Base-by-base conservation (phyloP, 2,888 invertebrate genomes). In the Chrysolina oricalcia region DNA sequence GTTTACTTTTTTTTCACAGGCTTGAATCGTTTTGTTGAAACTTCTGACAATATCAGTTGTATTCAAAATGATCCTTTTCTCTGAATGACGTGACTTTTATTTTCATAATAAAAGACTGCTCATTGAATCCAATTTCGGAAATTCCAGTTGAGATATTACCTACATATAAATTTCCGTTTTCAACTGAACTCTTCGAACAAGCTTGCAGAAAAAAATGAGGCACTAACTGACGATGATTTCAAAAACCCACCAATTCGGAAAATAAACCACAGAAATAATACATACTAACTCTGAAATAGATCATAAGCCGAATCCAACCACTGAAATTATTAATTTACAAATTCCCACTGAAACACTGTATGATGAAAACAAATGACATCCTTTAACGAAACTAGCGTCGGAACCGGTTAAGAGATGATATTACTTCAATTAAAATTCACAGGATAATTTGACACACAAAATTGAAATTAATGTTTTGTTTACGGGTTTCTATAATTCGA, bases 391-490 rank as follows among this genome's bases (percentile, higher is more conserved):
- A 63, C 56, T 50, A 73, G 64, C 70, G 78, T 78, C 78, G 68
- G 64, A 41, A 69, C 59, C 9, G 63, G 72, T 78, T 74, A 66
- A 48, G 19, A 53, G 35, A 66, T 46, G 56, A 56, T 65, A 74
- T 75, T 50, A 72, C 72, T 66, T 72, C 74, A 72, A 75, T 74
- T 77, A 73, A 56, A 73, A 21, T 35, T 41, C 62, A 67, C 64
- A 27, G 21, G 80, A 78, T 81, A 83, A 83, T 85, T 83, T 80
- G 85, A 82, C 83, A 79, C 78, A 41, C 67, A 50, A 86, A 86
- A 87, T 87, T 86, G 83, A 86, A 85, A 87, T 87, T 87, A 87
- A 87, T 87, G 87, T 83, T 78, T 82, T 86, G 86, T 87, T 88
- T 87, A 87, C 83, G 81, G 74, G 69, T 78, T 78, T 75, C 71